Percentiles rank a stretch among this genome's conserved stretches.
These are phyloP conservation scores for Heliconius ethilla DNA, from an alignment of 2,888 invertebrate genomes.

Conservation along the genomic window DNA sequence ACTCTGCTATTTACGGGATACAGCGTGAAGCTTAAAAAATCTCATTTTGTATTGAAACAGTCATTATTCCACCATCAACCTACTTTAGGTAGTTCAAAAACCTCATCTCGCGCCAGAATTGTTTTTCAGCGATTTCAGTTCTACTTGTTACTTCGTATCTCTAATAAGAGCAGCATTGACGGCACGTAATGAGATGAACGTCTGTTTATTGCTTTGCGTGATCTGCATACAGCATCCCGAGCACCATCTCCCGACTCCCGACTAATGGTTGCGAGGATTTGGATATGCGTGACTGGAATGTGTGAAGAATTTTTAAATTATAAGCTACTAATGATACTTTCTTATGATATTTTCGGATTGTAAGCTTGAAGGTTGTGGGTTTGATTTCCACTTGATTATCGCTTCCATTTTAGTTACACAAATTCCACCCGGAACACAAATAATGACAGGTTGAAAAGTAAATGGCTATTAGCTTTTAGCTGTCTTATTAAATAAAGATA, in stretches of 20 bases:
- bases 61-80: no score
- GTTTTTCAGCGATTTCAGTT: background rate
- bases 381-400: background rate
- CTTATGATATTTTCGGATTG: background rate
- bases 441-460: background rate
- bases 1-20: background rate
- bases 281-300: slow-evolving; percentile 36
- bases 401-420: background rate
- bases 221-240: slow-evolving; percentile 29
- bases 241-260: background rate
- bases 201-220: slow-evolving; percentile 38
- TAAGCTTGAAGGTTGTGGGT: no score
- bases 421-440: background rate
- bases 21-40: background rate
- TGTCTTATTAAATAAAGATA: background rate
- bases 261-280: slow-evolving; percentile 34
- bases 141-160: slow-evolving; percentile 11
- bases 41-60: background rate
- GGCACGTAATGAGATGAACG: slow-evolving; percentile 35
- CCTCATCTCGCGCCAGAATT: background rate
- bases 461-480: background rate
- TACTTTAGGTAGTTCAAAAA: background rate
- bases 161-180: slow-evolving; percentile 28
- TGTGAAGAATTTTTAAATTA: slow-evolving; percentile 1
- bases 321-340: background rate